Conservation (phyloP, 1,140 invertebrate genomes). For the Thaumetopoea pityocampa region DNA sequence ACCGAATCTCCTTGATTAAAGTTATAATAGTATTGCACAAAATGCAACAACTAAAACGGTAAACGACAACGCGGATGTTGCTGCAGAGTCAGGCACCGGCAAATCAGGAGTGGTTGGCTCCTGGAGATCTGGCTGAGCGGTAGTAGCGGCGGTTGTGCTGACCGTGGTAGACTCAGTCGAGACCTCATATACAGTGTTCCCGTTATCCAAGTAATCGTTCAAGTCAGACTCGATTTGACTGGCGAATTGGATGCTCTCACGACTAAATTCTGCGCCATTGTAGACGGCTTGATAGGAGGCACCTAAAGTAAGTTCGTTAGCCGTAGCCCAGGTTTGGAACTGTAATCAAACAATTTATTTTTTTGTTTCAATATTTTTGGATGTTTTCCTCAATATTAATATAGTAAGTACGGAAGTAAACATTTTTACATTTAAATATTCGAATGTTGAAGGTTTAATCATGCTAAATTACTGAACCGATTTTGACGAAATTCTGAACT, state of each 20-base stretch:
- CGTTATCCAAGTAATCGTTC: conserved; percentile 33
- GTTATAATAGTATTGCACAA: too few species aligned
- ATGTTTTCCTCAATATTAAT: too few species aligned
- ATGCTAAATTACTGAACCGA: too few species aligned
- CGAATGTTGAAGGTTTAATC: too few species aligned
- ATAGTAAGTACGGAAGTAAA: too few species aligned
- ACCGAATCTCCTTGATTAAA: background rate
- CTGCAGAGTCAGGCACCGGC: conserved; percentile 36
- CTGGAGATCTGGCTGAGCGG: conserved; percentile 6
- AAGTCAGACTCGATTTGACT: conserved; percentile 28
- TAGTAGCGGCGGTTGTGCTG: conserved; percentile 10
- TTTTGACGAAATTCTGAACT: too few species aligned
- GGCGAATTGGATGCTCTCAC: conserved; percentile 29
- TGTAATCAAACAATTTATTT: conserved; percentile 34
- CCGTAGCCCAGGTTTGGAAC: conserved; percentile 44
- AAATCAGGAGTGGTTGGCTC: conserved; percentile 24
- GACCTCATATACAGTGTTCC: conserved; percentile 16
- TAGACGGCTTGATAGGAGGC: conserved; percentile 17
- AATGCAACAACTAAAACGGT: conserved; percentile 23
- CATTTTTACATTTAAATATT: too few species aligned
- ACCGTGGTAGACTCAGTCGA: conserved; percentile 12
- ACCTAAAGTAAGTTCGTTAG: conserved; percentile 27
- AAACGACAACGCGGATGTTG: conserved; percentile 30
- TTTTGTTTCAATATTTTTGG: too few species aligned
- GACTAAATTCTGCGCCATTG: conserved; percentile 24